Base-by-base conservation (phyloP, 2,888 invertebrate species). In the Odontothrips loti region DNA sequence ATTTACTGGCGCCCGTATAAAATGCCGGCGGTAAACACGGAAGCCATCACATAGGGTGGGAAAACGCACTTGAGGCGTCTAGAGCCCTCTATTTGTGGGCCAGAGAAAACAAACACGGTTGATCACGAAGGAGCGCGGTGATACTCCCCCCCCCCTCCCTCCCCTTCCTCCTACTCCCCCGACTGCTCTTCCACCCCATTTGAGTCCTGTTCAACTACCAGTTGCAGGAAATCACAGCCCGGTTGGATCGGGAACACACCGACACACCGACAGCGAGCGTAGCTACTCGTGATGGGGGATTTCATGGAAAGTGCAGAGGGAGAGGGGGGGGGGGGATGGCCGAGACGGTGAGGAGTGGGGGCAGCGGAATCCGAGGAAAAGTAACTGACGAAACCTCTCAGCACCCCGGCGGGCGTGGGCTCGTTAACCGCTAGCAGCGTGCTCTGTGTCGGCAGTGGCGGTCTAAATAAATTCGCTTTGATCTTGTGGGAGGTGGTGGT, bases 91-190 rank as follows among this genome's bases (percentile, higher is more conserved):
- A 75, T 75, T 75, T 75, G 68, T 75, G 27, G 68, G 68, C 23
- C 68, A 23, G 68, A 27, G 68, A 75, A 75, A 75, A 75, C 68
- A 75, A 75, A 75, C 68, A 75, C 68, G 68, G 68, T 27, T 75
- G 68, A 75, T 75, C 68, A 23, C 68, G 68, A 27, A 23, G 68
- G 12, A 27, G 68, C 68, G 68, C 68, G 23, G 68, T 27, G 68
- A 23, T 75, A 27, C 58, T 20, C 15, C 15, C 58, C 58, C 58
- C 17, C 20, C 58, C 10, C 51, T 2, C 15, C 51, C 10, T 58
- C 58, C 58, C 34, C 34, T 6, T 43, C 34, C 34, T 6, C 34
- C 34, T 43, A 43, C 34, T 43, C 34, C 34, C 2, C 34, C 34
- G 34, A 4, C 6, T 43, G 3, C 6, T 43, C 34, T 43, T 43